These are phyloP conservation scores for Microtus montanus DNA, from an alignment of 2,113 vertebrate species.

Conservation along the genomic window DNA sequence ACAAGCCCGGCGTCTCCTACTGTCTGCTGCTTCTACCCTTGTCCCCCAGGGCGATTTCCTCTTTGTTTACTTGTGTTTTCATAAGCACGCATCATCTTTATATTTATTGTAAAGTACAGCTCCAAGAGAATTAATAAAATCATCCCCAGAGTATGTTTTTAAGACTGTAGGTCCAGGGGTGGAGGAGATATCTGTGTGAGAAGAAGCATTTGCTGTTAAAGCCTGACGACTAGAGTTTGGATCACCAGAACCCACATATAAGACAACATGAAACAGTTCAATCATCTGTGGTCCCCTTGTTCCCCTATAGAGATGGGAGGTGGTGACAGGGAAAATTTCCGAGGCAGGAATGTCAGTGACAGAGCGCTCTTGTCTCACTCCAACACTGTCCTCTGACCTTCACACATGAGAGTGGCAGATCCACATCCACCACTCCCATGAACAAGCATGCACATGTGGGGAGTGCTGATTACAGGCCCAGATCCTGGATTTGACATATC, in stretches of 20 bases:
- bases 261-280: background rate
- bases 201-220: background rate
- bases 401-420: no score
- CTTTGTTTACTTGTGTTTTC: background rate
- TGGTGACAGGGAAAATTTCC: background rate
- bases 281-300: no score
- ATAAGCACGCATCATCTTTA: slow-evolving; percentile 1
- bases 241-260: background rate
- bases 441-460: background rate
- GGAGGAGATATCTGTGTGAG: background rate
- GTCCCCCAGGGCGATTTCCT: background rate
- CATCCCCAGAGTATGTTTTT: background rate
- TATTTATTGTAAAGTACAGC: slow-evolving; percentile 24
- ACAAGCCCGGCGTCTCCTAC: background rate
- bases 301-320: background rate
- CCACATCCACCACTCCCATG: background rate
- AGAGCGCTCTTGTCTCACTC: background rate
- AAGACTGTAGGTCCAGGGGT: background rate
- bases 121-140: background rate
- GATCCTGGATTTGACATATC: background rate
- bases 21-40: background rate
- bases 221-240: background rate
- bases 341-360: background rate
- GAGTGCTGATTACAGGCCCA: background rate
- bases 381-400: background rate